These are phyloP conservation scores for Polyergus mexicanus DNA, from an alignment of 1,140 invertebrate genomes.

Conservation along the genomic window DNA sequence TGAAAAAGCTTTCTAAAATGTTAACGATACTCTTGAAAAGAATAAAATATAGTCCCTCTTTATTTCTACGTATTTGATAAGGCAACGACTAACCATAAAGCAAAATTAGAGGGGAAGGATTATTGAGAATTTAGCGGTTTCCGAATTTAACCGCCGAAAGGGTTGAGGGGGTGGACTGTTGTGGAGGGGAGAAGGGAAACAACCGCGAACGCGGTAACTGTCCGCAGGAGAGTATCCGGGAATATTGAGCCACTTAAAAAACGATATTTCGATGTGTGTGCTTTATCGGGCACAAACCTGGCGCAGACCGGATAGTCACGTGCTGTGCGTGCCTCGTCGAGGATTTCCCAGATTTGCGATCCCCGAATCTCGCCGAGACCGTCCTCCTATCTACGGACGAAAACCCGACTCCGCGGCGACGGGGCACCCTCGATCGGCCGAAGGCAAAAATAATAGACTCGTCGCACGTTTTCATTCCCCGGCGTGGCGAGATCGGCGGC, in stretches of 20 bases:
- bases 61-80: background rate
- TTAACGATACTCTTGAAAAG: background rate
- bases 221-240: background rate
- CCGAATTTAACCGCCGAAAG: background rate
- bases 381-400: conserved; percentile 73
- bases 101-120: background rate
- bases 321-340: conserved; percentile 83
- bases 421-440: conserved; percentile 61
- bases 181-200: background rate
- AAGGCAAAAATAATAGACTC: conserved; percentile 82
- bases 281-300: conserved; percentile 80
- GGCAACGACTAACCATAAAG: background rate
- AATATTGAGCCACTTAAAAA: conserved; percentile 75
- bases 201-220: background rate
- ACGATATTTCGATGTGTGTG: conserved; percentile 83
- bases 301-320: conserved; percentile 81
- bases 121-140: background rate
- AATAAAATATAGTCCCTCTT: background rate
- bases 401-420: conserved; percentile 65
- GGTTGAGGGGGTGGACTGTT: background rate
- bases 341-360: conserved; percentile 86
- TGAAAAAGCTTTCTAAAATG: background rate
- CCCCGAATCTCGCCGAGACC: conserved; percentile 69
- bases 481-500: conserved; percentile 7
- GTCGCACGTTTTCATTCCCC: conserved; percentile 68